These are phyloP conservation scores for Xylocampa areola DNA, from an alignment of 2,888 invertebrate genomes.

Conservation along the genomic window DNA sequence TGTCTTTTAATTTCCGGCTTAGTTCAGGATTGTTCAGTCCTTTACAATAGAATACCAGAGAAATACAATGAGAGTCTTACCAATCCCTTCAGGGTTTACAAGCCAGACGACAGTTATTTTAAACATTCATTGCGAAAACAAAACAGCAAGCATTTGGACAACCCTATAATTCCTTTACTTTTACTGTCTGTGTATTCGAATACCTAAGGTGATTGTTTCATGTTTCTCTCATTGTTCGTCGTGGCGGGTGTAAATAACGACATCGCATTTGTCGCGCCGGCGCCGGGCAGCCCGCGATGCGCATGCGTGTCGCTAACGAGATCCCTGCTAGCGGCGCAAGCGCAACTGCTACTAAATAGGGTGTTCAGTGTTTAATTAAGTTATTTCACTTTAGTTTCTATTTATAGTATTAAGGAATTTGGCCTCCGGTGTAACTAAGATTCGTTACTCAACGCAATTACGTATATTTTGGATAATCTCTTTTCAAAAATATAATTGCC, in stretches of 20 bases:
- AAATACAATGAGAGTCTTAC: too few relatives aligned
- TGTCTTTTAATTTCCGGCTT: too few relatives aligned
- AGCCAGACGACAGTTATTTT: constrained; percentile 21
- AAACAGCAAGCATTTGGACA: constrained; percentile 11
- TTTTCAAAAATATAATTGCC: background rate
- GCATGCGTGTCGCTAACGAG: constrained; percentile 60
- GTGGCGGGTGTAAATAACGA: constrained; percentile 68
- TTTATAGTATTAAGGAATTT: constrained; percentile 26
- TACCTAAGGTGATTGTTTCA: constrained; percentile 49
- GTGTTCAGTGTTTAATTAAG: constrained; percentile 47
- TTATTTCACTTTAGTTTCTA: constrained; percentile 14
- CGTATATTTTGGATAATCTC: too few relatives aligned
- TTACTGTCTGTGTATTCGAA: constrained; percentile 46
- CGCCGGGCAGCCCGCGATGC: constrained; percentile 51
- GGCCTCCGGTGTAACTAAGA: background rate
- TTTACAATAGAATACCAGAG: too few relatives aligned
- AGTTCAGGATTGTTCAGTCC: too few relatives aligned
- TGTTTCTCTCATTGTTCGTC: constrained; percentile 52
- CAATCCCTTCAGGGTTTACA: background rate
- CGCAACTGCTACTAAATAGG: constrained; percentile 42
- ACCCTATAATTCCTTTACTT: constrained; percentile 37
- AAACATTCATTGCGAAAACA: constrained; percentile 35
- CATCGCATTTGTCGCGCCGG: constrained; percentile 65
- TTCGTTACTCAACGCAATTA: too few relatives aligned
- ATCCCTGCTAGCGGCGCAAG: constrained; percentile 37